Evolutionary conservation across 2,888 invertebrate species (phyloP), one percentile per base, ranked within the genome.

Genomic region (Mythimna albipuncta): DNA sequence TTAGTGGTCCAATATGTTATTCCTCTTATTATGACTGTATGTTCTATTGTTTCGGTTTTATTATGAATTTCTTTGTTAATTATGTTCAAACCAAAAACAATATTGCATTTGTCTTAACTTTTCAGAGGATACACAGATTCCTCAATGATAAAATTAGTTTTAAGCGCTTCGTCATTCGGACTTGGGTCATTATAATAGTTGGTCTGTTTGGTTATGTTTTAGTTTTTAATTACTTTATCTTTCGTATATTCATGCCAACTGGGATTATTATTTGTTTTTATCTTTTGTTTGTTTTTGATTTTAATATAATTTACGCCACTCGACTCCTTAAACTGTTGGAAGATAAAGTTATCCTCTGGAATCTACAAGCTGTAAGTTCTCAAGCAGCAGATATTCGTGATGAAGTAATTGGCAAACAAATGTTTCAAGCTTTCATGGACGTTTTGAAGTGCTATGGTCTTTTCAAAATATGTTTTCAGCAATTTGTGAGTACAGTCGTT

Each of bases 221-320:
- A 1, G 9, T 58, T 58, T 58, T 58, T 19, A 19, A 35, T 58
- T 35, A 54, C 21, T 26, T 54, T 21, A 11, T 54, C 13, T 13
- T 16, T 21, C 26, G 21, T 10, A 26, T 13, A 54, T 26, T 21
- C 10, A 54, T 54, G 21, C 21, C 54, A 21, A 11, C 11, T 21
- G 54, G 10, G 11, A 5, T 11, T 54, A n/a, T 35, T 19, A 32
- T 35, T 35, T 58, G 58, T 58, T 58, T 58, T 32, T 58, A 58
- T 58, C 1, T 19, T 58, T 35, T 58, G 58, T 58, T 35, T 58
- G 10, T 58, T 58, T 58, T 58, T 58, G 58, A 58, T 58, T 58
- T 35, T 19, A 58, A 58, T 58, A n/a, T 58, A 19, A 58, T 58
- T 58, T 58, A 35, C 58, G 35, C 35, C 35, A 58, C 19, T 0